Evolutionary conservation across 2,888 invertebrate genomes (phyloP).

Genomic region (Catocala nupta): DNA sequence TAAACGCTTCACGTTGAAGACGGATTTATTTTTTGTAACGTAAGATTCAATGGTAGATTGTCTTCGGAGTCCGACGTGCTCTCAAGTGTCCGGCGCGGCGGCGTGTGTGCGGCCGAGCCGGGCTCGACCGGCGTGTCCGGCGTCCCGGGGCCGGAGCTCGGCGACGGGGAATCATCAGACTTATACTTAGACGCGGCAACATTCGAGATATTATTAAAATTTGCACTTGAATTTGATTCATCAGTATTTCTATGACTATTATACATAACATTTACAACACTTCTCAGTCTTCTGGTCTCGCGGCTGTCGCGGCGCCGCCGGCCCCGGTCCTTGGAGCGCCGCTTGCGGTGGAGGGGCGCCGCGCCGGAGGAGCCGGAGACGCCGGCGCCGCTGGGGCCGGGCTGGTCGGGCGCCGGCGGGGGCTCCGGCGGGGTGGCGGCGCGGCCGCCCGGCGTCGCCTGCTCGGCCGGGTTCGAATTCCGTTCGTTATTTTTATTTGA

Average conservation of each 20-base stretch:
- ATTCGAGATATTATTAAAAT: slow-evolving; percentile 38
- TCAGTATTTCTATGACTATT: slow-evolving; percentile 53
- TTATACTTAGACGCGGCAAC: slow-evolving; percentile 27
- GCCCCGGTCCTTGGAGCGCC: slow-evolving; percentile 32
- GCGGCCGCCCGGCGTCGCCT: background rate
- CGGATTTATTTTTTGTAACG: slow-evolving; percentile 60
- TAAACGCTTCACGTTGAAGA: slow-evolving; percentile 36
- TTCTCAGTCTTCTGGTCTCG: slow-evolving; percentile 76
- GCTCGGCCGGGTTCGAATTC: slow-evolving; percentile 14
- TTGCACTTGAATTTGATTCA: slow-evolving; percentile 57
- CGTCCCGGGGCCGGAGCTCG: slow-evolving; percentile 15
- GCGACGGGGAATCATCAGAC: slow-evolving; percentile 29
- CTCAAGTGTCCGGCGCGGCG: slow-evolving; percentile 3
- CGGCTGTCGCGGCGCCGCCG: slow-evolving; percentile 51
- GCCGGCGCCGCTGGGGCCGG: slow-evolving; percentile 23
- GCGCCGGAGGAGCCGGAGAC: slow-evolving; percentile 40
- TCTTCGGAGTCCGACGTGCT: slow-evolving; percentile 72
- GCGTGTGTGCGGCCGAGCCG: background rate
- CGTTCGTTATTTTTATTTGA: slow-evolving; percentile 52
- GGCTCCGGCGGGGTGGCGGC: background rate
- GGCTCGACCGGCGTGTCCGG: slow-evolving; percentile 5
- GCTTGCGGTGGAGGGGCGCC: slow-evolving; percentile 29
- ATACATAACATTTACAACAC: slow-evolving; percentile 76
- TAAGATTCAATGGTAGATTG: slow-evolving; percentile 74
- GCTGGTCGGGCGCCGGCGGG: slow-evolving; percentile 19